Conservation (phyloP, 2,113 vertebrate species). For the Mustelus asterias region DNA sequence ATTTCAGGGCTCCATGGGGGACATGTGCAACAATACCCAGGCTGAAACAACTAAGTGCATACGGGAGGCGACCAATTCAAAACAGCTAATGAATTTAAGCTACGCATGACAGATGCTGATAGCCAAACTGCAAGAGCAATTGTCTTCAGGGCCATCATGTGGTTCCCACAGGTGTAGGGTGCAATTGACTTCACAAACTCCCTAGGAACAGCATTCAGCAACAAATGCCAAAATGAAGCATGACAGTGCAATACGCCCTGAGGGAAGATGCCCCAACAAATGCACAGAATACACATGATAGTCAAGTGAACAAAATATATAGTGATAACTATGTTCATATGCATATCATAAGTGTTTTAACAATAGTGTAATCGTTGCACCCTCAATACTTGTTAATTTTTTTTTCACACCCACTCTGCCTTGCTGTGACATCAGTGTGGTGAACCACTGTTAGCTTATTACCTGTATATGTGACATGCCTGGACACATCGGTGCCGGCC, state of each 20-base stretch:
- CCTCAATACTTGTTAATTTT: no score
- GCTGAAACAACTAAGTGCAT: not conserved
- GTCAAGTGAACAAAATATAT: not conserved
- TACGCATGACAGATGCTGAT: not conserved
- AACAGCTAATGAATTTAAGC: not conserved
- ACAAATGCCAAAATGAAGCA: not conserved
- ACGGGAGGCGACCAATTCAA: not conserved
- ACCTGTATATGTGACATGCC: no score
- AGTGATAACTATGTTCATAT: not conserved
- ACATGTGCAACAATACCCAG: not conserved
- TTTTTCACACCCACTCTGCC: not conserved
- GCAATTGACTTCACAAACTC: no score
- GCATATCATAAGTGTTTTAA: not conserved
- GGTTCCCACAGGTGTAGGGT: not conserved
- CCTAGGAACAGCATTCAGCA: not conserved
- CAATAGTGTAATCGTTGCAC: not conserved
- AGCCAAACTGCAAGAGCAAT: not conserved
- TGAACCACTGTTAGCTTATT: no score
- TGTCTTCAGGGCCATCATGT: not conserved
- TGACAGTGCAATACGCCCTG: not conserved
- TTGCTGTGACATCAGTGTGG: not conserved
- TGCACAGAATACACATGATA: not conserved
- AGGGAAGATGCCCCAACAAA: not conserved
- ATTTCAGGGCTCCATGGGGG: not conserved
- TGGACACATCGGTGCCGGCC: no score